Conservation (phyloP, 2,113 vertebrate genomes). For the Danionella cerebrum region DNA sequence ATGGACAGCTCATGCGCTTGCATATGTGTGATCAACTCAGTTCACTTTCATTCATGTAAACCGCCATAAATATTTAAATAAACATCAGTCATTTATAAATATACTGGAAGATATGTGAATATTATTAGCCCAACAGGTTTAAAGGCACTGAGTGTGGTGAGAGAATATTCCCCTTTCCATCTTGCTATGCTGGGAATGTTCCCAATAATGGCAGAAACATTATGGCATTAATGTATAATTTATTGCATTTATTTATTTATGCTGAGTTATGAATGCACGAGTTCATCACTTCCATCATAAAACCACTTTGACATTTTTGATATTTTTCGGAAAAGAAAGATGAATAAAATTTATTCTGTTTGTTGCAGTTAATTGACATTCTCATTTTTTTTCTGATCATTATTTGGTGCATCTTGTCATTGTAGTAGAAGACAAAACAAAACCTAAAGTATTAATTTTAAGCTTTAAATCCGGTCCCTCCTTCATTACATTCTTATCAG, state of each 20-base stretch:
- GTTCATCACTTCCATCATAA: neutral
- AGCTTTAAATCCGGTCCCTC: neutral
- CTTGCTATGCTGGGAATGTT: neutral
- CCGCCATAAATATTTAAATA: too few species aligned
- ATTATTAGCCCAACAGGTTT: neutral
- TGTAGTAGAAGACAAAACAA: too few species aligned
- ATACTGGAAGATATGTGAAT: neutral
- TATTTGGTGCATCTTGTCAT: too few species aligned
- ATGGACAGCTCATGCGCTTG: too few species aligned
- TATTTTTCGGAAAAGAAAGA: neutral
- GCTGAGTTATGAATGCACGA: slow-evolving; percentile 7
- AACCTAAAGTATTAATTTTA: too few species aligned
- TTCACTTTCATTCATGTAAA: too few species aligned
- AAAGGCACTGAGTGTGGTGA: neutral
- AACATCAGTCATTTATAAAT: slow-evolving; percentile 1
- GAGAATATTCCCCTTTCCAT: neutral
- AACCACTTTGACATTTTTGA: neutral
- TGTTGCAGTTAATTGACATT: too few species aligned
- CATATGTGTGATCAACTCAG: too few species aligned
- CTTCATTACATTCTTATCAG: slow-evolving; percentile 23
- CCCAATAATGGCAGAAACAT: slow-evolving; percentile 7
- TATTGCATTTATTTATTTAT: slow-evolving; percentile 14
- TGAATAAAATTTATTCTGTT: too few species aligned
- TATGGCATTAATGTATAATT: slow-evolving; percentile 2
- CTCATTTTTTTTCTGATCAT: too few species aligned